phyloP scores from a whole-genome alignment of 2,888 invertebrate genomes.

The Micoletzkya japonica region DNA sequence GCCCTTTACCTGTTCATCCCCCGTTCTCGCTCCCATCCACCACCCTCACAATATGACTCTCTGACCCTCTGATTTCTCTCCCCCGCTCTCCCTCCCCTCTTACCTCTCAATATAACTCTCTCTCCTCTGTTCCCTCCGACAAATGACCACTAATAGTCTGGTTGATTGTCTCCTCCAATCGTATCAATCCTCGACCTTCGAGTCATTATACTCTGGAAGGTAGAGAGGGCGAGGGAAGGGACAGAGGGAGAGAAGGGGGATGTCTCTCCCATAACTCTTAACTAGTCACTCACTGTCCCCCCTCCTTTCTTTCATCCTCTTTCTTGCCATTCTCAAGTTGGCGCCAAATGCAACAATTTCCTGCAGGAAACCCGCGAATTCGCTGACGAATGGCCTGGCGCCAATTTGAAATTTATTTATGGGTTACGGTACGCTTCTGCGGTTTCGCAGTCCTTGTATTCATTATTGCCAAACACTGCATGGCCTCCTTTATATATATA shows the following conservation, averaged over 20 bases:
- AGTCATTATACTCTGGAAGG: no score
- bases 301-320: not conserved
- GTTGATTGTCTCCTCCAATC: not conserved
- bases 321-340: not conserved
- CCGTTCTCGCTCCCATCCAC: no score
- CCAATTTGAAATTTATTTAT: no score
- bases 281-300: not conserved
- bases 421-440: no score
- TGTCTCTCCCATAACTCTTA: not conserved
- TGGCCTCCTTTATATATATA: no score
- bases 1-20: not conserved
- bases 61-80: not conserved
- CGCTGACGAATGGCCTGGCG: not conserved
- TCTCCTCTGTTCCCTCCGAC: not conserved
- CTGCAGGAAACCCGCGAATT: not conserved
- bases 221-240: no score
- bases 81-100: not conserved
- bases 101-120: not conserved
- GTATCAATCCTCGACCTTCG: not conserved
- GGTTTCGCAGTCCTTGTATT: no score
- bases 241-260: no score
- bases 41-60: not conserved
- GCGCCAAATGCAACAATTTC: not conserved
- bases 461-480: no score
- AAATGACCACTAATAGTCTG: not conserved